Evolutionary conservation across 2,888 invertebrate species (phyloP).

Genomic region (Epistrophe eligans): DNA sequence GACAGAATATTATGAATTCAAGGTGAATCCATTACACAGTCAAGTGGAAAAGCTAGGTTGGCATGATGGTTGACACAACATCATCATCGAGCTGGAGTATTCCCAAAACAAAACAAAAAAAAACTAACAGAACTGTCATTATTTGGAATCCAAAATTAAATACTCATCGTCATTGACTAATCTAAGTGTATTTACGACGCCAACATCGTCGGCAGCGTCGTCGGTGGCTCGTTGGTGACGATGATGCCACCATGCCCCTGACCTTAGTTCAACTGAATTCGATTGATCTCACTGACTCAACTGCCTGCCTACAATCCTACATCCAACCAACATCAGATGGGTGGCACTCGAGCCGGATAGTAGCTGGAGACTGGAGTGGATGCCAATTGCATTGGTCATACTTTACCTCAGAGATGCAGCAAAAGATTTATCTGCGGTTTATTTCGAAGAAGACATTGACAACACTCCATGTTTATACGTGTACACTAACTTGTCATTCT

Average conservation of each 20-base stretch:
- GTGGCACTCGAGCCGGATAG: constrained; percentile 17
- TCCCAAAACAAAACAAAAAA: constrained; percentile 42
- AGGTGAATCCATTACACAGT: constrained; percentile 69
- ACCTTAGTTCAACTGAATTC: constrained; percentile 61
- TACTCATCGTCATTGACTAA: constrained; percentile 60
- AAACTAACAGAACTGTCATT: constrained; percentile 7
- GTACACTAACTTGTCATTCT: constrained; percentile 50
- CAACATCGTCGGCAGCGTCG: not conserved
- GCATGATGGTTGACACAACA: constrained; percentile 7
- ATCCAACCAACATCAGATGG: constrained; percentile 11
- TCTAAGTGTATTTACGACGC: constrained; percentile 52
- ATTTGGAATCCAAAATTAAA: constrained; percentile 49
- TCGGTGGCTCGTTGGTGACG: not conserved
- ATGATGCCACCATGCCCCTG: constrained; percentile 53
- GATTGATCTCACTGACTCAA: constrained; percentile 57
- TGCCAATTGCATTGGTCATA: constrained; percentile 56
- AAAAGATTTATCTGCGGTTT: constrained; percentile 50
- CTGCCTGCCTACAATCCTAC: constrained; percentile 21
- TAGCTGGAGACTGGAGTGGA: constrained; percentile 4
- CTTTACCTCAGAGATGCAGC: constrained; percentile 10
- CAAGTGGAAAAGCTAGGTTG: constrained; percentile 46
- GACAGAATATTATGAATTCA: constrained; percentile 55
- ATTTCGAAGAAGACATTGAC: constrained; percentile 14
- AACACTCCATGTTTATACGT: constrained; percentile 10
- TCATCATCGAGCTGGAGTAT: constrained; percentile 50